phyloP scores from a whole-genome alignment of 2,113 vertebrate genomes.

The Pterocles orientalis region DNA sequence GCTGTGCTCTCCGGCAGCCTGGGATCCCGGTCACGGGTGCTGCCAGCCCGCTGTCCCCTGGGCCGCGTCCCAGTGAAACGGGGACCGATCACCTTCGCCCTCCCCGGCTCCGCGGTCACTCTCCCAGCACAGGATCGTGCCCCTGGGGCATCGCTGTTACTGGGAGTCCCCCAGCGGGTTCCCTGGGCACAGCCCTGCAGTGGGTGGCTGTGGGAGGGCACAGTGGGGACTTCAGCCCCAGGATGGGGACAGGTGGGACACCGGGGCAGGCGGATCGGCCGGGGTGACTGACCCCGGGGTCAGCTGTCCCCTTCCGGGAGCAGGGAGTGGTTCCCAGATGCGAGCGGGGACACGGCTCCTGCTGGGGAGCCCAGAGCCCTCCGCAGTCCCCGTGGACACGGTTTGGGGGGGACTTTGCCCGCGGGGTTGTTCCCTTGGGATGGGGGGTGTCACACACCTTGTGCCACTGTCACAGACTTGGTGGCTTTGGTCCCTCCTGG shows the following conservation, averaged over 20 bases:
- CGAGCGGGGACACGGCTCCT: too few species aligned
- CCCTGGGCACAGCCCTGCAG: background rate
- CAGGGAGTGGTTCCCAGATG: too few species aligned
- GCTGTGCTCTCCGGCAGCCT: background rate
- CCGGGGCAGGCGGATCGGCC: too few species aligned
- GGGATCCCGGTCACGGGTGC: background rate
- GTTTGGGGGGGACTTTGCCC: too few species aligned
- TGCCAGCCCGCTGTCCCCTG: background rate
- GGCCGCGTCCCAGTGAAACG: conserved; percentile 59
- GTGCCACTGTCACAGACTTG: accelerated
- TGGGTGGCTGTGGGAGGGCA: background rate
- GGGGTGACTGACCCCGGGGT: too few species aligned
- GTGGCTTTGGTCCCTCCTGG: accelerated
- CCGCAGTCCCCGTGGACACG: too few species aligned
- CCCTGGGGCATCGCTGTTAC: accelerated
- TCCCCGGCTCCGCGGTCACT: background rate
- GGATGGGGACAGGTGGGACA: background rate
- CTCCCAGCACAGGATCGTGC: background rate
- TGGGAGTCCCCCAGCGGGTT: background rate
- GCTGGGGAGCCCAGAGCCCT: too few species aligned
- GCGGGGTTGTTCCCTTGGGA: too few species aligned
- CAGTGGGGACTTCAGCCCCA: accelerated
- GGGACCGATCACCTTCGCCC: background rate
- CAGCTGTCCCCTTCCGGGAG: too few species aligned
- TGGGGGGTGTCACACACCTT: accelerated